A percentile compares a stretch with the other conserved stretches of the same genome.
These are phyloP conservation scores for Bubalus kerabau DNA, from an alignment of 2,113 vertebrate species.

Conservation along the genomic window DNA sequence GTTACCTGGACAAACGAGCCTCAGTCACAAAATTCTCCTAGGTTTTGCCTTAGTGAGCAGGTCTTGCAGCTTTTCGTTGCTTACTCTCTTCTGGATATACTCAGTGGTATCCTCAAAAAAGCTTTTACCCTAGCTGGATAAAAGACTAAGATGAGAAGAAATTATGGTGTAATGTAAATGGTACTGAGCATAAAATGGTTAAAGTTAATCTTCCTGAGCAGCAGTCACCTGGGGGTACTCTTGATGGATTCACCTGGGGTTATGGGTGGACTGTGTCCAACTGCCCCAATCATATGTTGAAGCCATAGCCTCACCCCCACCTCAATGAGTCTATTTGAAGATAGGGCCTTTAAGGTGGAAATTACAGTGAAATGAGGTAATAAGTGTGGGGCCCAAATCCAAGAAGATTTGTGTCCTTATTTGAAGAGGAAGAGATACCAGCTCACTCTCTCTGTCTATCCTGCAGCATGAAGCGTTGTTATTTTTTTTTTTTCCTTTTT, in stretches of 20 bases:
- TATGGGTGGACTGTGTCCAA: neutral
- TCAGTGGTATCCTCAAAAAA: neutral
- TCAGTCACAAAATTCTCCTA: rapidly evolving
- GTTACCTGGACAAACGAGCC: neutral
- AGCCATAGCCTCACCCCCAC: neutral
- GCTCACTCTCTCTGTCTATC: neutral
- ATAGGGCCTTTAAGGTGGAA: neutral
- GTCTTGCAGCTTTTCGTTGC: rapidly evolving
- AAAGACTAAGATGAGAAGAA: neutral
- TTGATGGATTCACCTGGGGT: neutral
- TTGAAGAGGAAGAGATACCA: neutral
- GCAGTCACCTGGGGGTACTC: neutral
- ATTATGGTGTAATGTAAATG: rapidly evolving
- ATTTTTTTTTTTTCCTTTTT: neutral
- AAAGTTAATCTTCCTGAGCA: neutral
- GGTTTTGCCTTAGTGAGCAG: neutral
- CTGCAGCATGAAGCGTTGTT: neutral
- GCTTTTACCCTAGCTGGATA: neutral
- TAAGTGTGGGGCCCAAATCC: neutral
- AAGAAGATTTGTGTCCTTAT: neutral
- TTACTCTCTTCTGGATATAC: neutral
- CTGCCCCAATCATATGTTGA: rapidly evolving
- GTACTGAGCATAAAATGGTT: rapidly evolving
- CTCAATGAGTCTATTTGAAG: neutral
- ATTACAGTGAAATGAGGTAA: neutral